phyloP scores from a whole-genome alignment of 2,113 vertebrate species.

The Phrynocephalus versicolor region DNA sequence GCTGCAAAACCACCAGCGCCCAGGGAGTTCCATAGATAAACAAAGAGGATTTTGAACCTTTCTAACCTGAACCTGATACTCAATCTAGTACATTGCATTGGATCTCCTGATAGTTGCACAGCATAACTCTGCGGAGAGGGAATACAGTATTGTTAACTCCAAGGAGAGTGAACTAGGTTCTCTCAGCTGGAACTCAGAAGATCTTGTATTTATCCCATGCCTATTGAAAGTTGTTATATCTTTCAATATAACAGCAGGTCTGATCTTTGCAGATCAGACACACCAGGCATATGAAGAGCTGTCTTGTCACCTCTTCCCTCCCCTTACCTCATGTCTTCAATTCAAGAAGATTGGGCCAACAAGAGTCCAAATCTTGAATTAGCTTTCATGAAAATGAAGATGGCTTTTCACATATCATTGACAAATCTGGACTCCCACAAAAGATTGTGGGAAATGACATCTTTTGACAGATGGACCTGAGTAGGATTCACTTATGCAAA shows the following conservation, averaged over 20 bases:
- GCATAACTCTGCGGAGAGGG: too few relatives aligned
- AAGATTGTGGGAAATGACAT: neutral
- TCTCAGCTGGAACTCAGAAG: neutral
- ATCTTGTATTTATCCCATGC: neutral
- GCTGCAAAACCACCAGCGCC: too few relatives aligned
- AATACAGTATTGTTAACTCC: too few relatives aligned
- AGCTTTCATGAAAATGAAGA: conserved; percentile 12
- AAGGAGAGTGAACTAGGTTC: too few relatives aligned
- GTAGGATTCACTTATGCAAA: too few relatives aligned
- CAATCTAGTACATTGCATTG: too few relatives aligned
- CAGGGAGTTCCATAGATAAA: too few relatives aligned
- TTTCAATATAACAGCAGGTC: too few relatives aligned
- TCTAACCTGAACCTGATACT: too few relatives aligned
- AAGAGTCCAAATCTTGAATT: neutral
- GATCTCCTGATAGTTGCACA: neutral
- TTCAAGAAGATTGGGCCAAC: neutral
- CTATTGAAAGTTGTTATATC: too few relatives aligned
- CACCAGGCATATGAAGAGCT: neutral
- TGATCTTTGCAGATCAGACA: neutral
- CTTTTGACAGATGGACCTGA: neutral
- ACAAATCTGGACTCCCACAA: too few relatives aligned
- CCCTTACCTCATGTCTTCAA: neutral
- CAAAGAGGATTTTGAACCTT: too few relatives aligned
- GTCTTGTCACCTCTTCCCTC: neutral
- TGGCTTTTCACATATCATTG: neutral